Conservation (phyloP, 1,140 invertebrate genomes). For the Trachymyrmex cornetzi region DNA sequence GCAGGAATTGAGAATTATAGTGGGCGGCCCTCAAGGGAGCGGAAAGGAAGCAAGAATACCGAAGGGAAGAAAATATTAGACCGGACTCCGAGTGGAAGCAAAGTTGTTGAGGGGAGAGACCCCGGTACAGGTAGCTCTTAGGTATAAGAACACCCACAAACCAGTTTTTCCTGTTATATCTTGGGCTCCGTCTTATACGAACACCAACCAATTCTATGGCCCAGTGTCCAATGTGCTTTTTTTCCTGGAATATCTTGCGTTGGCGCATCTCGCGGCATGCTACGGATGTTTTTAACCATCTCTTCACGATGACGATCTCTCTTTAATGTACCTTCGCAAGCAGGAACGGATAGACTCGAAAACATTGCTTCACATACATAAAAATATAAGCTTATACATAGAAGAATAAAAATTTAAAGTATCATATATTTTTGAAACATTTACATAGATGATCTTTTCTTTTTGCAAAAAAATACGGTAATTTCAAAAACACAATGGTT, state of each 20-base stretch:
- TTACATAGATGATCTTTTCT: not conserved
- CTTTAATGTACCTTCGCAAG: not conserved
- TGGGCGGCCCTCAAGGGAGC: constrained; percentile 60
- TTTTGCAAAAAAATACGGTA: not conserved
- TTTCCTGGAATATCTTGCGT: constrained; percentile 6
- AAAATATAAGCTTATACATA: not conserved
- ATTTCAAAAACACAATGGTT: not conserved
- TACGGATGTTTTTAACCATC: constrained; percentile 21
- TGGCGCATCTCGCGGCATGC: not conserved
- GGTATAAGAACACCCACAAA: constrained; percentile 82
- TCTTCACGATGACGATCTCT: not conserved
- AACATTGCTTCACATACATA: too few species aligned
- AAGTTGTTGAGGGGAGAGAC: constrained; percentile 71
- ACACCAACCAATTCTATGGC: constrained; percentile 43
- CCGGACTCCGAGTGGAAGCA: constrained; percentile 42
- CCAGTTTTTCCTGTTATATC: constrained; percentile 85
- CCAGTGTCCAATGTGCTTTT: constrained; percentile 43
- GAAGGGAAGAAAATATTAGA: constrained; percentile 36
- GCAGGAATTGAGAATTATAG: constrained; percentile 71
- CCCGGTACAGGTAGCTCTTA: constrained; percentile 81
- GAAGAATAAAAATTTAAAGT: not conserved
- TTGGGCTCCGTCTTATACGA: constrained; percentile 67
- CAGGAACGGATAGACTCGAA: not conserved
- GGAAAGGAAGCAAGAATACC: constrained; percentile 69
- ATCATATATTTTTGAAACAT: not conserved